Evolutionary conservation across 37 sponge, comb jelly and placozoan genomes (phyloP).

Genomic region (Aplysina aerophoba): DNA sequence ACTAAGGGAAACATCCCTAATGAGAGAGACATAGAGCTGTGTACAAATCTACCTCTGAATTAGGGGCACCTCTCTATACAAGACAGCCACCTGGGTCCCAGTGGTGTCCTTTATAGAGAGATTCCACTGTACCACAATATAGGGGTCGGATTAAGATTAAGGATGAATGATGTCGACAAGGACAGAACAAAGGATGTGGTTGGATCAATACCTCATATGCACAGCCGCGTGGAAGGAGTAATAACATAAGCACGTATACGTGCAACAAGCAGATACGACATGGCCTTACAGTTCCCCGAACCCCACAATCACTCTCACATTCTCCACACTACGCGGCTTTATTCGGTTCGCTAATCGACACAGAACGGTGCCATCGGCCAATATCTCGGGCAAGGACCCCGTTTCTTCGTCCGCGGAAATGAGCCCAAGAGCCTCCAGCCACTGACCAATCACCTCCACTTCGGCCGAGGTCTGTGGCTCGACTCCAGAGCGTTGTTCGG

Average conservation of each 20-base stretch:
- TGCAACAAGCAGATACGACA: background rate
- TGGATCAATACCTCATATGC: no score
- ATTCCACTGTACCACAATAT: no score
- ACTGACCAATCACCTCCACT: conserved; percentile 53
- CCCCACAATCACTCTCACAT: conserved; percentile 43
- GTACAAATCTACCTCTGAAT: no score
- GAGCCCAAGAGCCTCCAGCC: conserved; percentile 63
- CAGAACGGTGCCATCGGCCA: conserved; percentile 73
- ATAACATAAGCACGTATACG: background rate
- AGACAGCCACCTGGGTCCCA: no score
- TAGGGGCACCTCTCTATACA: no score
- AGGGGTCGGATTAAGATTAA: no score
- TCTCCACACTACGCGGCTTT: conserved; percentile 70
- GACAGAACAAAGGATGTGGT: no score
- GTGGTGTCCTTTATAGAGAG: no score
- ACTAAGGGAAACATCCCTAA: no score
- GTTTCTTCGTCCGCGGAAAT: conserved; percentile 38
- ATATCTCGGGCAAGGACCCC: conserved; percentile 35
- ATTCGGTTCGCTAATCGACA: conserved; percentile 84
- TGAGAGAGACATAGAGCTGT: no score
- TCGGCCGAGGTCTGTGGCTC: background rate
- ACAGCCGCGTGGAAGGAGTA: background rate
- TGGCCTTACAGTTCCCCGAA: background rate
- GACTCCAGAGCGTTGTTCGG: background rate
- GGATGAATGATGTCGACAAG: no score